A percentile compares a stretch with the other conserved stretches of the same genome.
Evolutionary conservation across 2,113 vertebrate species (phyloP).

Genomic region (Chrysemys picta): DNA sequence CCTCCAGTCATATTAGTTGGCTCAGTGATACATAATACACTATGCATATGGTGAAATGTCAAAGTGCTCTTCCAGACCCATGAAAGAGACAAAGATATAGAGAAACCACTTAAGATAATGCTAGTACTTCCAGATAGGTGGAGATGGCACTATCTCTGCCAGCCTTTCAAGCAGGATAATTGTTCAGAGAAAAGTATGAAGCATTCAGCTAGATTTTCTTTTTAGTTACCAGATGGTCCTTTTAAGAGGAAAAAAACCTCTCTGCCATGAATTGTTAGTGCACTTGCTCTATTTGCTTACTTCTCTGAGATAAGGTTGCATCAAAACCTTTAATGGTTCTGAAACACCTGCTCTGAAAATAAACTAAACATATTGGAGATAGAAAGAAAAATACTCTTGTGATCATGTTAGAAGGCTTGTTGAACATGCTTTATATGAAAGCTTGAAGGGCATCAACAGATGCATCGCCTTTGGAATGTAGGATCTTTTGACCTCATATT

Average conservation of each 20-base stretch:
- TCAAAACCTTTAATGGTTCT: slow-evolving; percentile 78
- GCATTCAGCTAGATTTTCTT: slow-evolving; percentile 69
- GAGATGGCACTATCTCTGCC: slow-evolving; percentile 58
- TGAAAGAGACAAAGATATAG: slow-evolving; percentile 71
- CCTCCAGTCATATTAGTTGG: not conserved
- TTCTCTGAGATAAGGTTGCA: slow-evolving; percentile 74
- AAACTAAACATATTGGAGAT: slow-evolving; percentile 76
- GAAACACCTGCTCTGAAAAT: slow-evolving; percentile 86
- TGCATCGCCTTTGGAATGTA: slow-evolving; percentile 74
- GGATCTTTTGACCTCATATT: slow-evolving; percentile 66
- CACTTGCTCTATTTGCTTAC: slow-evolving; percentile 80
- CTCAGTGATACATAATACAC: slow-evolving; percentile 46
- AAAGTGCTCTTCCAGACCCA: slow-evolving; percentile 52
- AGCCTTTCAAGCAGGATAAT: slow-evolving; percentile 73
- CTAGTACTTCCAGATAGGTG: slow-evolving; percentile 62
- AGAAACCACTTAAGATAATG: slow-evolving; percentile 65
- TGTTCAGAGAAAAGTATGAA: slow-evolving; percentile 80
- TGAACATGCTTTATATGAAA: slow-evolving; percentile 58
- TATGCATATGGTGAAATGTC: slow-evolving; percentile 54
- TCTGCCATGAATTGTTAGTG: slow-evolving; percentile 66
- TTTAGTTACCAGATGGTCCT: slow-evolving; percentile 83
- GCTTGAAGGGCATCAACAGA: slow-evolving; percentile 74
- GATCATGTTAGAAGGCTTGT: slow-evolving; percentile 77
- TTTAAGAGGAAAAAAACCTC: slow-evolving; percentile 72
- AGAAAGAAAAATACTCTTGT: slow-evolving; percentile 79